These are phyloP conservation scores for Lycorma delicatula DNA, from an alignment of 1,140 invertebrate species.

Conservation along the genomic window DNA sequence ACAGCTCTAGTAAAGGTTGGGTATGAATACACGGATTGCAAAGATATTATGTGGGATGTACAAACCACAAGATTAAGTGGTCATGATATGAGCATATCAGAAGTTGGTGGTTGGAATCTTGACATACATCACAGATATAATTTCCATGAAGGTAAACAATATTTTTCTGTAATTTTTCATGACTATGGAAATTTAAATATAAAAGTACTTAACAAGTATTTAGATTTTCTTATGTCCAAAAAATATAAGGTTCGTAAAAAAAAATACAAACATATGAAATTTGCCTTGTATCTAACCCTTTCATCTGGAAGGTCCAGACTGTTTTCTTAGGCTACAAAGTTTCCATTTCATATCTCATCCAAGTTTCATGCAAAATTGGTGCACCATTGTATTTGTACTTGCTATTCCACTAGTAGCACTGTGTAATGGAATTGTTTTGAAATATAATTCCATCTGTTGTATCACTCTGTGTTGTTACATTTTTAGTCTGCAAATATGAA, in stretches of 20 bases:
- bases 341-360: too few species aligned
- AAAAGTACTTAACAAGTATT: neutral
- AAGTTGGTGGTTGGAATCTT: conserved; percentile 93
- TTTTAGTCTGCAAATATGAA: too few species aligned
- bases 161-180: conserved; percentile 1
- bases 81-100: conserved; percentile 92
- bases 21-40: conserved; percentile 90
- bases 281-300: too few species aligned
- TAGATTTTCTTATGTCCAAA: neutral
- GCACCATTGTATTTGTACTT: too few species aligned
- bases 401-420: too few species aligned
- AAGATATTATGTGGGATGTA: conserved; percentile 89
- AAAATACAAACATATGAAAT: neutral
- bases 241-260: neutral
- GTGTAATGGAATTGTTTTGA: too few species aligned
- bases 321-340: too few species aligned
- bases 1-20: conserved; percentile 90
- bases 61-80: conserved; percentile 91
- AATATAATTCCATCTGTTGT: too few species aligned
- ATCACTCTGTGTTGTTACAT: too few species aligned
- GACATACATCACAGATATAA: conserved; percentile 97
- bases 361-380: too few species aligned
- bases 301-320: too few species aligned
- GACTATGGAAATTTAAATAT: neutral
- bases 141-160: conserved; percentile 78